phyloP scores from a whole-genome alignment of 2,888 invertebrate species.

The Lepidochitona cinerea region DNA sequence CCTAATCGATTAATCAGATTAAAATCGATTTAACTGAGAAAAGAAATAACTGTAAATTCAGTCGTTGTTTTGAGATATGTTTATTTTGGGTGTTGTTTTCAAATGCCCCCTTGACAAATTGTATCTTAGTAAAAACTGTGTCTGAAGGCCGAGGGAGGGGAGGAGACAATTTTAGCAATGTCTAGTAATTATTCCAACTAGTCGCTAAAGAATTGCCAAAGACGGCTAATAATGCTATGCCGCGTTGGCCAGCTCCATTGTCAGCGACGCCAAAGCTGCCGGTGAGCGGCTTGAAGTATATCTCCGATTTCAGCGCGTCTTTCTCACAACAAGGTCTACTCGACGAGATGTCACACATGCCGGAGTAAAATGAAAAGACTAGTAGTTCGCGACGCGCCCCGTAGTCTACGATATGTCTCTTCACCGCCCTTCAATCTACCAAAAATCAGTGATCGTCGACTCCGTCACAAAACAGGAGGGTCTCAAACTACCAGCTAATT shows the following conservation, averaged over 20 bases:
- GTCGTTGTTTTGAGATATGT: too few relatives aligned
- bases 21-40: too few relatives aligned
- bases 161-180: too few relatives aligned
- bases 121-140: too few relatives aligned
- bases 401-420: not conserved
- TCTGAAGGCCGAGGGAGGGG: not conserved
- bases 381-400: not conserved
- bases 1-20: too few relatives aligned
- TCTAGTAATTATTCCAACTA: not conserved
- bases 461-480: not conserved
- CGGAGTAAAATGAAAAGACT: not conserved
- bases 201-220: not conserved
- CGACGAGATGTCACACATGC: slow-evolving; percentile 2
- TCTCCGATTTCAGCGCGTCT: not conserved
- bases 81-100: too few relatives aligned
- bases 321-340: not conserved
- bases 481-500: too few relatives aligned
- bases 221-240: not conserved
- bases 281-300: not conserved
- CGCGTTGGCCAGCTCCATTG: not conserved
- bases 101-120: too few relatives aligned
- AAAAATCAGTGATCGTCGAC: not conserved
- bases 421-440: too few relatives aligned
- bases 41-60: too few relatives aligned
- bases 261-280: not conserved